Conservation (phyloP, 2,888 invertebrate species). For the Orthosia gracilis region DNA sequence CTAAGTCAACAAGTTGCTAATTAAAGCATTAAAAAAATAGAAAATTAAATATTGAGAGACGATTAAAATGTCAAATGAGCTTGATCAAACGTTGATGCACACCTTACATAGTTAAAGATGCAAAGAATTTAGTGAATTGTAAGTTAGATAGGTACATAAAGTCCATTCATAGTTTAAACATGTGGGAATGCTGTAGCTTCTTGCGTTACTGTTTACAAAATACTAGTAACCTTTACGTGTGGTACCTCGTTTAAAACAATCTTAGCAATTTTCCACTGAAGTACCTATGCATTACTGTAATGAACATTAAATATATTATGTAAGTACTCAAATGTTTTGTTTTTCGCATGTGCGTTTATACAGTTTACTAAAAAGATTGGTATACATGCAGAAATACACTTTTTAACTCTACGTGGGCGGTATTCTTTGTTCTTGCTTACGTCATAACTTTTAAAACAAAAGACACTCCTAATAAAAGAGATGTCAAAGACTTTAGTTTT, state of each 20-base stretch:
- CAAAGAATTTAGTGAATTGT: neutral
- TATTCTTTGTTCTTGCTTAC: neutral
- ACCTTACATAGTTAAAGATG: neutral
- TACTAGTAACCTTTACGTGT: conserved; percentile 48
- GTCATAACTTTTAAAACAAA: conserved; percentile 9
- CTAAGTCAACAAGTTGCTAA: neutral
- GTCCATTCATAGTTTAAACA: conserved; percentile 24
- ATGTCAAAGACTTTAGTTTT: neutral
- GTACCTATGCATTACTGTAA: conserved; percentile 3
- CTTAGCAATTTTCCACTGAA: conserved; percentile 10
- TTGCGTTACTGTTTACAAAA: conserved; percentile 39
- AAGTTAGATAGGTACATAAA: conserved; percentile 29
- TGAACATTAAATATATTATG: neutral
- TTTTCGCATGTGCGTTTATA: conserved; percentile 4
- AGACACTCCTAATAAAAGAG: neutral
- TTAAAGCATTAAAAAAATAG: neutral
- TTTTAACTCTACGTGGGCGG: neutral
- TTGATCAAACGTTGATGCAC: neutral
- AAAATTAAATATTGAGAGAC: neutral
- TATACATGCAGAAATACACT: neutral
- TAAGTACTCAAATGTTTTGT: neutral
- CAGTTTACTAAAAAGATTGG: neutral
- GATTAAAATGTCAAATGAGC: neutral
- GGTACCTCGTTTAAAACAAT: conserved; percentile 16
- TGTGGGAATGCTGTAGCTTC: conserved; percentile 51